Base-by-base conservation (phyloP, 1,140 invertebrate genomes). In the Drosophila watanabei region DNA sequence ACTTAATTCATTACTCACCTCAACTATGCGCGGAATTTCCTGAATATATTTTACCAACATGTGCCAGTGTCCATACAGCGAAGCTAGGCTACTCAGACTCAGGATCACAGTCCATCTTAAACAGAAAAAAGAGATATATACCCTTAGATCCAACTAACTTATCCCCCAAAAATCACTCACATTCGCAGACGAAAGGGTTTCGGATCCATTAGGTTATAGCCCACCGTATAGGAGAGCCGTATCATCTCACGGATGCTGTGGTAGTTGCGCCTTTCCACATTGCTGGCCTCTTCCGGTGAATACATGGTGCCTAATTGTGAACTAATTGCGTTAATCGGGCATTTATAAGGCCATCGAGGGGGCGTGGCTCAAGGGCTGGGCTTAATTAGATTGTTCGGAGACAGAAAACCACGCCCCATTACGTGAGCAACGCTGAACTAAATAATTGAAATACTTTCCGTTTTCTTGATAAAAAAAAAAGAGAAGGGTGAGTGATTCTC, bases 41-140 rank as follows among this genome's bases (percentile, higher is more conserved):
- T 76, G 49, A 7, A 85, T 57, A 24, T 89, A 75, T 24, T 52
- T 54, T 8, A 65, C 24, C 5, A 91, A 51, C 48, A 88, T 80
- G n/a, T 79, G 60, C 69, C 63, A 91, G 39, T 92, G 91, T 8
- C 81, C 91, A 57, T 92, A 92, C 4, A 89, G 75, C 5, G 91
- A 92, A 2, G 77, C 54, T 24, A 76, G 9, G 8, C 84, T 80
- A 16, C 61, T 61, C 13, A 75, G 37, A 8, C 89, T 76, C 0
- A 92, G 58, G 16, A 91, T 52, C 8, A 92, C 18, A 20, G 78
- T 79, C 85, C 86, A 89, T 13, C 1, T 20, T 11, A n/a, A 2
- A 1, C 9, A 14, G 4, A 41, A 2, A 0, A 30, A 11, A 28
- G 9, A 24, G 9, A 24, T 5, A 61, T 45, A 24, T 5, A 61